Evolutionary conservation across 2,888 invertebrate species (phyloP).

Genomic region (Scrobipalpa costella): DNA sequence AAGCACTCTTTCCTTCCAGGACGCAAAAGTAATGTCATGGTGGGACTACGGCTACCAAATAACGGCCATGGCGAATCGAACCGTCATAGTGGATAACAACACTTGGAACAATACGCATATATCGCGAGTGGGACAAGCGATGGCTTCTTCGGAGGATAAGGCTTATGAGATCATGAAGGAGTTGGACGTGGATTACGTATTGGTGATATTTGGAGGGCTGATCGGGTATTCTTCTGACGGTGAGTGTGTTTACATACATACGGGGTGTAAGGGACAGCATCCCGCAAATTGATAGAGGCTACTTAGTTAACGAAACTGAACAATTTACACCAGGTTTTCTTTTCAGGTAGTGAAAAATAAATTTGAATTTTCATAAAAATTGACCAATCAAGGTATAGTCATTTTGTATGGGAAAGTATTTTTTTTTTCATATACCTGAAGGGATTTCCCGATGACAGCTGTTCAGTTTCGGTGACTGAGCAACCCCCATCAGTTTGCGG

Average conservation of each 20-base stretch:
- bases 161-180: conserved; percentile 99
- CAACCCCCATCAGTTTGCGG: no score
- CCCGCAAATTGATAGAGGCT: no score
- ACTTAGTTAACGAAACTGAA: no score
- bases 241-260: conserved; percentile 73
- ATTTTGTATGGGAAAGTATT: no score
- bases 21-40: conserved; percentile 99
- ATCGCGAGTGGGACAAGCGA: conserved; percentile 98
- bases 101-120: conserved; percentile 99
- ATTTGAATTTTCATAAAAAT: background rate
- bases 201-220: conserved; percentile 99
- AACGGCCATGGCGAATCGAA: conserved; percentile 99
- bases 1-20: conserved; percentile 69
- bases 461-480: no score
- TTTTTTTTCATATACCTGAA: no score
- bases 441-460: no score
- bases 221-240: conserved; percentile 99
- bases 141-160: conserved; percentile 98
- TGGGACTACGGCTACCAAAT: conserved; percentile 99
- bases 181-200: conserved; percentile 97
- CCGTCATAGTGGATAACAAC: conserved; percentile 98
- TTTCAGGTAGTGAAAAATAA: no score
- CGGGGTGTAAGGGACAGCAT: no score
- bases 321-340: no score
- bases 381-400: background rate